A percentile compares a stretch with the other conserved stretches of the same genome.
Conservation (phyloP, 2,888 invertebrate genomes). For the Sarcophaga carnaria region DNA sequence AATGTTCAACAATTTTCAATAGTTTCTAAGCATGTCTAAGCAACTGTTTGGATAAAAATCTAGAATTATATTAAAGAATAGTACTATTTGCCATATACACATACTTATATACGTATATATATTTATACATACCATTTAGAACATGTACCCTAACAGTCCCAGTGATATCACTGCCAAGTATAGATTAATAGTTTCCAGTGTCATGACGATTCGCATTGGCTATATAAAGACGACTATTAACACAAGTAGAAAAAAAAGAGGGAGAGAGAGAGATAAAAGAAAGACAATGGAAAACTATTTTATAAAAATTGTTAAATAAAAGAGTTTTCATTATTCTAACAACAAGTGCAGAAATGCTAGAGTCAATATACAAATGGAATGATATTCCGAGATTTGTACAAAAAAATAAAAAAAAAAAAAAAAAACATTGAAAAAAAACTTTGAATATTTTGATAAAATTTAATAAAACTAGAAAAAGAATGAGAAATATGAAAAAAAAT, state of each 20-base stretch:
- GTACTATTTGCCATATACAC: background rate
- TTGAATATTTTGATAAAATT: constrained; percentile 8
- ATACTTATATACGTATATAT: background rate
- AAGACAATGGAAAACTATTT: constrained; percentile 1
- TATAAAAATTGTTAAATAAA: background rate
- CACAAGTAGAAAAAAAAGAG: constrained; percentile 29
- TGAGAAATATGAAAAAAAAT: constrained; percentile 2
- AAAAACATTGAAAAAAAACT: background rate
- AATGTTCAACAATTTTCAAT: background rate
- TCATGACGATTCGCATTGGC: constrained; percentile 90
- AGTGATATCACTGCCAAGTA: constrained; percentile 87
- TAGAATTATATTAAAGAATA: background rate
- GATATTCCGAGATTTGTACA: constrained; percentile 3
- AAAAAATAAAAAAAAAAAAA: too few species aligned
- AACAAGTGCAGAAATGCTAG: background rate
- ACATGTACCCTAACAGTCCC: constrained; percentile 81
- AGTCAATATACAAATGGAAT: constrained; percentile 35
- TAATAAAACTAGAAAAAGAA: constrained; percentile 3
- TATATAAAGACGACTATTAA: constrained; percentile 87
- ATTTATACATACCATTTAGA: too few species aligned
- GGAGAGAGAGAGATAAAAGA: background rate
- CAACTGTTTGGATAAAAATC: background rate
- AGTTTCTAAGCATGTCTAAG: background rate
- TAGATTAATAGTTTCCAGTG: constrained; percentile 90
- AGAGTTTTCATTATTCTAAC: background rate